Conservation (phyloP, 2,113 vertebrate genomes). For the Charadrius vociferus region DNA sequence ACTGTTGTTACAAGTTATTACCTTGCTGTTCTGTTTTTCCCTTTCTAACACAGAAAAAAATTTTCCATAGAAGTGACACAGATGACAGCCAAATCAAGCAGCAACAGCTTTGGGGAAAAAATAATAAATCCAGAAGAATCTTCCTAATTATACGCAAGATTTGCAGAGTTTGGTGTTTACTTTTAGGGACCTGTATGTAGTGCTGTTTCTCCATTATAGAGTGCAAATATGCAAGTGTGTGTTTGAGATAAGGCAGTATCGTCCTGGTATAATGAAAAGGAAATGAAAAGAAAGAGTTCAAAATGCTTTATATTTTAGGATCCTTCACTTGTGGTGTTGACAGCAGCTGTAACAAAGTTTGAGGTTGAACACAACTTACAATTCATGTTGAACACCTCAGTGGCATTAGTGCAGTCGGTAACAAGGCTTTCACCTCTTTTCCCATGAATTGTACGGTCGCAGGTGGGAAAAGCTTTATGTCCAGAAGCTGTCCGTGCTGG, state of each 20-base stretch:
- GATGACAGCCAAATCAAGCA: constrained; percentile 53
- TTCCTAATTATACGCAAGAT: constrained; percentile 51
- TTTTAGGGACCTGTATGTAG: constrained; percentile 48
- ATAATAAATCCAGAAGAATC: constrained; percentile 28
- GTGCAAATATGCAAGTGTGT: constrained; percentile 59
- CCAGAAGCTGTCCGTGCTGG: neutral
- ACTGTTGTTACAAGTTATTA: neutral
- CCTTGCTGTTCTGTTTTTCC: constrained; percentile 27
- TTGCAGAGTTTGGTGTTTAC: constrained; percentile 54
- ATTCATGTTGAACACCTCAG: neutral
- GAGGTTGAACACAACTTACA: neutral
- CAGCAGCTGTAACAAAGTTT: constrained; percentile 18
- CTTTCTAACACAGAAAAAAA: neutral
- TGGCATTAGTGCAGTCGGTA: neutral
- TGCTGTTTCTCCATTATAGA: constrained; percentile 59
- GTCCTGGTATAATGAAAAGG: neutral
- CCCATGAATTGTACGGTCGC: rapidly evolving
- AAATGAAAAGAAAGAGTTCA: constrained; percentile 32
- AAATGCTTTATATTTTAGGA: constrained; percentile 25
- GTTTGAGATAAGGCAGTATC: constrained; percentile 60
- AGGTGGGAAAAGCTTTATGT: neutral
- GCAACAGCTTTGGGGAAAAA: constrained; percentile 1
- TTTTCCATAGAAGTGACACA: constrained; percentile 1
- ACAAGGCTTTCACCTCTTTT: neutral
- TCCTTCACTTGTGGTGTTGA: constrained; percentile 11